These are phyloP conservation scores for Pygoscelis antarcticus DNA, from an alignment of 2,113 vertebrate genomes.

Conservation along the genomic window DNA sequence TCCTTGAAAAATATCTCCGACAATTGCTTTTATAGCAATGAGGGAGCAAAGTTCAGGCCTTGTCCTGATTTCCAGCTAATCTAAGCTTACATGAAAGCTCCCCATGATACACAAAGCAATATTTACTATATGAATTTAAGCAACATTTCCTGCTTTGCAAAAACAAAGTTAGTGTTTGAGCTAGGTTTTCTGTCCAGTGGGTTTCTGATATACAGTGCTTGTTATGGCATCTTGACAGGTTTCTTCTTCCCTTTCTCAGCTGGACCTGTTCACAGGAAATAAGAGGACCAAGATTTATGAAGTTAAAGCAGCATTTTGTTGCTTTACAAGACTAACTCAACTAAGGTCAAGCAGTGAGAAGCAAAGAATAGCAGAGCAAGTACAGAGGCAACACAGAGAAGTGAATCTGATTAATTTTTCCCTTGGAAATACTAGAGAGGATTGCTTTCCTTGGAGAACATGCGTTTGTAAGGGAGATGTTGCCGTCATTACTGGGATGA, in stretches of 20 bases:
- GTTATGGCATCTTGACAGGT: slow-evolving; percentile 60
- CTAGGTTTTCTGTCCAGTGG: slow-evolving; percentile 27
- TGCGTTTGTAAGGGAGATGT: neutral
- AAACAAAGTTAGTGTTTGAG: slow-evolving; percentile 53
- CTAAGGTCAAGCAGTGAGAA: slow-evolving; percentile 22
- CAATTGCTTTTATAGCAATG: neutral
- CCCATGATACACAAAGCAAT: slow-evolving; percentile 40
- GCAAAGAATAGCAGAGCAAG: neutral
- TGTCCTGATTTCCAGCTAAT: slow-evolving; percentile 11
- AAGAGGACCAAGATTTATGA: slow-evolving; percentile 13
- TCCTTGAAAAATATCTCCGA: neutral
- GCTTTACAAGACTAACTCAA: slow-evolving; percentile 28
- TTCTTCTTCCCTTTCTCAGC: slow-evolving; percentile 60
- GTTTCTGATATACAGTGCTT: slow-evolving; percentile 53
- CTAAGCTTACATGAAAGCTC: slow-evolving; percentile 15
- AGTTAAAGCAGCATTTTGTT: slow-evolving; percentile 36
- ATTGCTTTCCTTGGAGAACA: neutral
- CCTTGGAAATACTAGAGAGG: neutral
- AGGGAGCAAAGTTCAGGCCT: slow-evolving; percentile 5
- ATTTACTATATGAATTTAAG: slow-evolving; percentile 54
- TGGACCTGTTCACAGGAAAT: slow-evolving; percentile 41
- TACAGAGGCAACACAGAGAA: neutral
- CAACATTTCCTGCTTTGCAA: slow-evolving; percentile 14
- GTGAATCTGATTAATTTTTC: neutral
- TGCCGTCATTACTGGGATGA: neutral